Conservation (phyloP, 2,888 invertebrate species). For the Eupsilia transversa region DNA sequence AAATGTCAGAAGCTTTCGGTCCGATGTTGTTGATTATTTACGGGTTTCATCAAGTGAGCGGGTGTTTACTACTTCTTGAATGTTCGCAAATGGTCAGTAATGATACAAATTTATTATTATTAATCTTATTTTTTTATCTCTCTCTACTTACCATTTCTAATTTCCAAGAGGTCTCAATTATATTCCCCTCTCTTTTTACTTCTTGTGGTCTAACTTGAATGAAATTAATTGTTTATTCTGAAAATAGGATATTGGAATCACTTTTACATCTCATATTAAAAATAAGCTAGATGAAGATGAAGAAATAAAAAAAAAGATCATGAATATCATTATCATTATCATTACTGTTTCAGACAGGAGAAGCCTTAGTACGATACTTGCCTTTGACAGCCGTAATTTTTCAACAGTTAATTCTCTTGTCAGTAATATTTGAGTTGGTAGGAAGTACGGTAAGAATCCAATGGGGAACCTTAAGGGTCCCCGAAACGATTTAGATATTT, state of each 20-base stretch:
- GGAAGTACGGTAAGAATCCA: constrained; percentile 62
- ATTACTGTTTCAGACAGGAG: constrained; percentile 44
- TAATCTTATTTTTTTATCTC: no score
- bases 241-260: no score
- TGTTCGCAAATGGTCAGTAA: constrained; percentile 59
- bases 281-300: no score
- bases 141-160: no score
- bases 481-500: no score
- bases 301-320: no score
- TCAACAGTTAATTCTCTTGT: constrained; percentile 70
- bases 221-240: no score
- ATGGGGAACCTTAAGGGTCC: no score
- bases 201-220: background rate
- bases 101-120: no score
- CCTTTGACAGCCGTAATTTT: constrained; percentile 63
- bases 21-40: constrained; percentile 36
- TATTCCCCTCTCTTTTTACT: background rate
- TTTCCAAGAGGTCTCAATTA: no score
- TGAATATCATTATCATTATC: no score
- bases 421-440: constrained; percentile 69
- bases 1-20: constrained; percentile 46
- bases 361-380: constrained; percentile 47
- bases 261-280: no score
- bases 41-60: constrained; percentile 51
- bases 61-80: constrained; percentile 62